Conservation (phyloP, 1,140 invertebrate species). For the silkworm (Bombyx mori) region ASM3026992v2 NC_085111.1:533501-534000, state of each 20-base stretch:
- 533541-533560: no score
- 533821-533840: not conserved
- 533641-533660: constrained; percentile 23
- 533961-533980: no score
- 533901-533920: no score
- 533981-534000: no score
- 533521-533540: no score
- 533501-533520: no score
- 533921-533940: no score
- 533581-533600: no score
- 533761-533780: constrained; percentile 25
- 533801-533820: constrained; percentile 1
- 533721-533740: constrained; percentile 24
- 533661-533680: constrained; percentile 31
- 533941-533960: no score
- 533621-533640: not conserved
- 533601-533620: no score
- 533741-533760: constrained; percentile 17
- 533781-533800: constrained; percentile 9
- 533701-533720: constrained; percentile 27
- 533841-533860: not conserved
- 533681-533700: constrained; percentile 37
- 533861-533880: not conserved
- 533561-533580: no score
- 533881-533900: not conserved